Percentiles rank a stretch among this genome's conserved stretches.
Evolutionary conservation across 2,797 vertebrate species (phyloP).

Genomic region (Bryconaethiops microstoma): DNA sequence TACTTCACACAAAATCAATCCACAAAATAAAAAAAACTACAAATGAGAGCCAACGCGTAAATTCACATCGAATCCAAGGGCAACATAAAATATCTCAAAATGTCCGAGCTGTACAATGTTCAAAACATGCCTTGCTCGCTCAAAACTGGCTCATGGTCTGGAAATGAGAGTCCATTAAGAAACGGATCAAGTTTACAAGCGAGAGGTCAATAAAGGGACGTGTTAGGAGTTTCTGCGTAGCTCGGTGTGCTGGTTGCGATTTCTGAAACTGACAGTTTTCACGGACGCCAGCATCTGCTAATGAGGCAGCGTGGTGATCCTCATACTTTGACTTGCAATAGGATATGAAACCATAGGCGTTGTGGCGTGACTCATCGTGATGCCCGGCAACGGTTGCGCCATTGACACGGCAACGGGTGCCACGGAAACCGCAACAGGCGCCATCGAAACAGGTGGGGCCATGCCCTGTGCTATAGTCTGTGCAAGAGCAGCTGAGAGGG

Average conservation of each 20-base stretch:
- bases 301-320: slow-evolving; percentile 95
- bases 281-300: slow-evolving; percentile 56
- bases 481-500: slow-evolving; percentile 90
- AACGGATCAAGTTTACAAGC: neutral
- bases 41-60: slow-evolving; percentile 13
- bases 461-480: slow-evolving; percentile 97
- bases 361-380: slow-evolving; percentile 97
- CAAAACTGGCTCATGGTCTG: neutral
- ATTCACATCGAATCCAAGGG: neutral
- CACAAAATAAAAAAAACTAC: slow-evolving; percentile 56
- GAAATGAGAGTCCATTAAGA: neutral
- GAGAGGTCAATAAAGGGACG: neutral
- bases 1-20: slow-evolving; percentile 58
- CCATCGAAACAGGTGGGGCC: slow-evolving; percentile 96
- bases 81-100: neutral
- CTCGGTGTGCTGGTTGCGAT: neutral
- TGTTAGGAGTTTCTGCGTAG: neutral
- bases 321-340: slow-evolving; percentile 97
- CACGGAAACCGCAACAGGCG: slow-evolving; percentile 92
- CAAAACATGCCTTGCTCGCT: neutral
- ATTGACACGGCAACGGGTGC: slow-evolving; percentile 94
- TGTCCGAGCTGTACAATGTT: neutral
- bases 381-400: slow-evolving; percentile 89
- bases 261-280: neutral
- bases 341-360: slow-evolving; percentile 97